A percentile compares a stretch with the other conserved stretches of the same genome.
phyloP scores from a whole-genome alignment of 2,113 vertebrate genomes.

The Eclectus roratus region DNA sequence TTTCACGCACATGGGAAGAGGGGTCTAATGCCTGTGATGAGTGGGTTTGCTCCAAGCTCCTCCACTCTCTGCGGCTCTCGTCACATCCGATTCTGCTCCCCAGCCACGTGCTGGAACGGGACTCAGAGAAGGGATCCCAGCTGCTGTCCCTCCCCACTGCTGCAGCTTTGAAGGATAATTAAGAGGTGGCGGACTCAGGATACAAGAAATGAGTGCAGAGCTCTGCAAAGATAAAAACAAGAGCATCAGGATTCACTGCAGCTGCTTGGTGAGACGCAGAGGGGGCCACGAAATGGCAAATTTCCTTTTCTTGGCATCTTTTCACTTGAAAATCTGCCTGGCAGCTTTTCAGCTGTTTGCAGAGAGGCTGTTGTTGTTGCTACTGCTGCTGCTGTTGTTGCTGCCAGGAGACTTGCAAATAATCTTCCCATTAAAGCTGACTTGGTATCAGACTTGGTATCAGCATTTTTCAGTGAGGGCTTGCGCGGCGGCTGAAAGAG shows the following conservation, averaged over 20 bases:
- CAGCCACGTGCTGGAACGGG: background rate
- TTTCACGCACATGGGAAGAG: background rate
- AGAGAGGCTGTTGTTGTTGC: background rate
- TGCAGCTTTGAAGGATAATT: background rate
- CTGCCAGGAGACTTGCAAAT: conserved; percentile 43
- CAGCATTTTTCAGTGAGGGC: background rate
- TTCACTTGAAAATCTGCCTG: conserved; percentile 37
- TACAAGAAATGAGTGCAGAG: background rate
- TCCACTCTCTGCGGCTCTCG: rapidly evolving
- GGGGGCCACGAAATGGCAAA: background rate
- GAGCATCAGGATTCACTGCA: conserved; percentile 27
- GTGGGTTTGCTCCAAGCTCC: background rate
- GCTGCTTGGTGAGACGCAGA: background rate
- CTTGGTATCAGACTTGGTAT: background rate
- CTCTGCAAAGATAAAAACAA: background rate
- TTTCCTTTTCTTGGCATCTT: conserved; percentile 42
- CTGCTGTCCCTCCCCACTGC: background rate
- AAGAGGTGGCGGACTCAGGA: background rate
- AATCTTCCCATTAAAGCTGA: background rate
- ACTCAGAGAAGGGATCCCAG: background rate
- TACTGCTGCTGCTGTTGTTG: background rate
- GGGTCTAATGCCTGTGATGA: rapidly evolving
- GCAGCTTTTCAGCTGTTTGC: conserved; percentile 52
- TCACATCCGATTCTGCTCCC: rapidly evolving
- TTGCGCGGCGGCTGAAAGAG: background rate